These are phyloP conservation scores for Piprites chloris DNA, from an alignment of 2,113 vertebrate genomes.

Conservation along the genomic window DNA sequence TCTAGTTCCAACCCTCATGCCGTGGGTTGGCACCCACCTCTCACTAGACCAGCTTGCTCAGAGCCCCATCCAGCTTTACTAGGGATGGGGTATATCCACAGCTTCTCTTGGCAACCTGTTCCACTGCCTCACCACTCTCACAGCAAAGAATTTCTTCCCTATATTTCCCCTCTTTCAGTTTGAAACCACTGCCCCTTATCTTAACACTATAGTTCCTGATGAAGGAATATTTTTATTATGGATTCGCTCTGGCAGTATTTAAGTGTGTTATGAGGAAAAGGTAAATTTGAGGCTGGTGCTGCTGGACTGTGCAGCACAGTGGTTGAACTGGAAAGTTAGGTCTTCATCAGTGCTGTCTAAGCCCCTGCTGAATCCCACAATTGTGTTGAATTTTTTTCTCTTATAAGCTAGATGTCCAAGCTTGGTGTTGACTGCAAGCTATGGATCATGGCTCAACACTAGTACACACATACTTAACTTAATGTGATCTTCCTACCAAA, in stretches of 20 bases:
- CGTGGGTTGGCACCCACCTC: neutral
- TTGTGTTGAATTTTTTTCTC: neutral
- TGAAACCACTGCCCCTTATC: neutral
- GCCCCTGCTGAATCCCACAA: neutral
- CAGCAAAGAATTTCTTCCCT: neutral
- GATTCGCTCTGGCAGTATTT: neutral
- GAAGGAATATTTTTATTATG: neutral
- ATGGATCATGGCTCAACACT: neutral
- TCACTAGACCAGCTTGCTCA: neutral
- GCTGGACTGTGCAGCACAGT: neutral
- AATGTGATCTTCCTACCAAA: neutral
- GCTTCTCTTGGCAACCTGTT: neutral
- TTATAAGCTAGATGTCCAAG: neutral
- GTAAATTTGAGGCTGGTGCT: neutral
- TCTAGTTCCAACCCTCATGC: neutral
- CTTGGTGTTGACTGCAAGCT: neutral
- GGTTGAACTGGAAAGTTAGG: neutral
- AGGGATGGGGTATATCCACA: neutral
- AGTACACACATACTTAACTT: neutral
- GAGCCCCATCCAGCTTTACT: neutral
- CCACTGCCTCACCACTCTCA: neutral
- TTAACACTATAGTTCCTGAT: neutral
- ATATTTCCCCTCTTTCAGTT: neutral
- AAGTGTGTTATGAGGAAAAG: neutral
- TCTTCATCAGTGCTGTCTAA: accelerated